Conservation (phyloP, 2,888 invertebrate species). For the Clusia tigrina region DNA sequence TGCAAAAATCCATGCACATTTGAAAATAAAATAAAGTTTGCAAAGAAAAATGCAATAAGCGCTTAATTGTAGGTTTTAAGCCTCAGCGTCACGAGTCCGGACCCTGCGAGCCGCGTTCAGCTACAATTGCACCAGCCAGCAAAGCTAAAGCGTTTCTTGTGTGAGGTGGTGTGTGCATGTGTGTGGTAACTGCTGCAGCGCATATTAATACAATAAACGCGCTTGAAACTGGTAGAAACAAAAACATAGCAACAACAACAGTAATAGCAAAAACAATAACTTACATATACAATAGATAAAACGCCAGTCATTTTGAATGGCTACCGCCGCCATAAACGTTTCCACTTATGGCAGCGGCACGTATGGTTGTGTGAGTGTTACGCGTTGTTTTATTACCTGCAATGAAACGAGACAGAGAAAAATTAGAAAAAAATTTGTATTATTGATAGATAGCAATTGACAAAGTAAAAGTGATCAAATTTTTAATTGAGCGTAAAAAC, state of each 20-base stretch:
- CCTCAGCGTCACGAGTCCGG: too few species aligned
- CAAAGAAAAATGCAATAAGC: not conserved
- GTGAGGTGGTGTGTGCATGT: too few species aligned
- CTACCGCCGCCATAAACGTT: not conserved
- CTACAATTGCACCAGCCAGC: too few species aligned
- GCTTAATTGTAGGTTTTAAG: too few species aligned
- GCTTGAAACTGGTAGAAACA: not conserved
- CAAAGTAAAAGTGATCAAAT: conserved; percentile 18
- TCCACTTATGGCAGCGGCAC: too few species aligned
- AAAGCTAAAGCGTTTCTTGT: too few species aligned
- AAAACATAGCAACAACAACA: not conserved
- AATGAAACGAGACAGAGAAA: conserved; percentile 14
- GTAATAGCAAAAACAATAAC: conserved; percentile 1
- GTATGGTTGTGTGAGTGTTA: not conserved
- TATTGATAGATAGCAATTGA: not conserved
- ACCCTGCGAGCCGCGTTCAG: too few species aligned
- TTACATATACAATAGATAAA: too few species aligned
- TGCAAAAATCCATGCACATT: not conserved
- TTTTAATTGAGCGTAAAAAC: too few species aligned
- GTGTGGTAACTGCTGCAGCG: too few species aligned
- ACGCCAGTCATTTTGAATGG: too few species aligned
- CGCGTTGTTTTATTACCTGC: conserved; percentile 23
- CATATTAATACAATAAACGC: not conserved
- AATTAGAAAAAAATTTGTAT: too few species aligned
- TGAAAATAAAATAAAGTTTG: not conserved